Base-by-base conservation (phyloP, 2,888 invertebrate genomes). In the Acleris laterana region DNA sequence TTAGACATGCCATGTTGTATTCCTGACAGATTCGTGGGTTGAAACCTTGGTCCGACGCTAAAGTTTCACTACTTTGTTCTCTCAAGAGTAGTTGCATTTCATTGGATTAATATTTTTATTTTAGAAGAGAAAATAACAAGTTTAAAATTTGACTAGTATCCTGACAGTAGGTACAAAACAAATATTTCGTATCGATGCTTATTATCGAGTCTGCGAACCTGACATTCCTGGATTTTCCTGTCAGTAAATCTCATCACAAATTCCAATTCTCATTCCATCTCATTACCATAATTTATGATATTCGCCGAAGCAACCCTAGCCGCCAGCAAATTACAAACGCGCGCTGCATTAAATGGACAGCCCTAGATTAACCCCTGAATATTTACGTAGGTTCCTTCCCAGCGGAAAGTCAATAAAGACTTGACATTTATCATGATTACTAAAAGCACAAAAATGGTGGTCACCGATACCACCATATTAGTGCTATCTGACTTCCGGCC, bases 281-380 rank as follows among this genome's bases (percentile, higher is more conserved):
- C 48, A 22, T 52, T 51, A 51, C 44, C 46, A 62, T 62, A 62
- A 53, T 46, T 46, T 20, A 62, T 53, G 61, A 62, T 53, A 53
- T 53, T 38, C 44, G 5, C 11, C 46, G 49, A 9, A 42, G 11
- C 56, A 57, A 28, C 56, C 53, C 56, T 61, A 65, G 69, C 28
- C 48, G 57, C 63, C 63, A 67, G 75, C 77, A 80, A 81, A 83
- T 83, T 80, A 80, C 71, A 74, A 69, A 81, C 82, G 82, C 79
- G 84, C 72, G 69, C 73, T 66, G 82, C 76, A 78, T 82, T 77
- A 76, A 77, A 73, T 68, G 71, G 71, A 69, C 69, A 63, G 32
- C 59, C 58, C 51, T 53, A 44, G 72, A 72, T 71, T 72, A 72
- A 68, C 72, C 68, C 63, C 67, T 76, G 82, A 76, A 83, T 82